Base-by-base conservation (phyloP, 2,797 vertebrate genomes). In the Molossus alvarezi region DNA sequence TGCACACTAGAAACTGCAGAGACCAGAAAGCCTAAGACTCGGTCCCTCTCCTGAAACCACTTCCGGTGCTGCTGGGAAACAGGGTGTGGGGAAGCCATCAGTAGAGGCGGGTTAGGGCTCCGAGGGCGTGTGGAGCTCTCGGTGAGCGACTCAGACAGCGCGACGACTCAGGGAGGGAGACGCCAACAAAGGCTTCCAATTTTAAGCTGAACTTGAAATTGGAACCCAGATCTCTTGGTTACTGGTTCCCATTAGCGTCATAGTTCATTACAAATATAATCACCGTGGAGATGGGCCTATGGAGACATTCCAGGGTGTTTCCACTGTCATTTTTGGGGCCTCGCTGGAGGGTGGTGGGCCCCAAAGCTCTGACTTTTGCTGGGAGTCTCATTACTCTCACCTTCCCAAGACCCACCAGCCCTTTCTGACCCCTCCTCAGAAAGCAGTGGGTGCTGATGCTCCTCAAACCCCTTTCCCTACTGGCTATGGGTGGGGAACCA, bases 131-230 rank as follows among this genome's bases (percentile, higher is more conserved):
- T 23, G n/a, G 23, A 15, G 21, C 7, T 8, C 20, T 84, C 2
- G 20, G n/a, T 21, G n/a, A 25, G 37, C 45, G 73, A 85, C 33
- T 95, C 65, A 76, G 88, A 69, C 23, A 15, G 15, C 3, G 21
- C 45, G 80, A 85, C 87, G 72, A 37, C 13, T 33, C 67, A 5
- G 65, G n/a, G 27, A 96, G 41, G 65, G 53, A 71, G 60, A 55
- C 25, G 0, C 73, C 82, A 51, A 69, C 27, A 65, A 23, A 77
- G 33, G 29, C n/a, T 33, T 76, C 62, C 13, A 18, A 51, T 91
- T 90, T 69, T 23, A 77, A 29, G 33, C 33, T 87, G 51, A 94
- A 62, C 41, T 73, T 67, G 51, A 73, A 91, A 69, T 77, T 83
- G 33, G 33, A 79, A 55, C 25, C 10, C 5, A 55, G 62, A n/a